Evolutionary conservation across 2,888 invertebrate species (phyloP), one percentile per base, ranked within the genome.

Genomic region (Xylocampa areola): DNA sequence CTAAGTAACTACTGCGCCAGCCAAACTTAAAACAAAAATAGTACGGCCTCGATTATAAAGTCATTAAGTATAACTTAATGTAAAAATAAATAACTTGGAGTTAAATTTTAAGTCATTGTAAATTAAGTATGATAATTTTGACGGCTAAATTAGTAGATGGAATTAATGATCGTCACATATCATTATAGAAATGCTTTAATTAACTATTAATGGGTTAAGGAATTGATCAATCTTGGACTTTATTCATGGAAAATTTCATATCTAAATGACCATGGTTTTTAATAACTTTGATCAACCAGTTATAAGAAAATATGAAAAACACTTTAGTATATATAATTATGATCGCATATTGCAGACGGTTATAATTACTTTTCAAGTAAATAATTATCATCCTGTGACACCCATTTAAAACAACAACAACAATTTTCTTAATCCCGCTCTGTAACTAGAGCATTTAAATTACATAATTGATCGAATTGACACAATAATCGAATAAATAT

Each of bases 401-500:
- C 36, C 4, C 23, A 39, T 48, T 21, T 4, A 43, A 27, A 29
- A n/a, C n/a, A n/a, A n/a, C n/a, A n/a, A n/a, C 25, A 54, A 13
- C 13, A 35, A 63, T 63, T 59, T 55, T 41, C 68, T 47, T 39
- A 52, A 47, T 17, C 17, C 43, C 23, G 32, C 44, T 51, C 33
- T 49, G 13, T 21, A 11, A 33, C 11, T 35, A 40, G 21, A 58
- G 35, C 23, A 73, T 68, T 72, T 52, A 63, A 76, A 73, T 76
- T 65, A 75, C 64, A 64, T 77, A 79, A 79, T 76, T 71, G 69
- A 76, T 74, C 66, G 73, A 83, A 82, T 80, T 77, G 80, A 82
- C 81, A 80, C 66, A 70, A 61, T 66, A 72, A 74, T 75, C 67
- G 79, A 74, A 79, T 82, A 75, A 77, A 77, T 65, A 71, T 73